Evolutionary conservation across 2,113 vertebrate species (phyloP), one percentile per base, ranked within the genome.

Genomic region (Turdus rufiventris): DNA sequence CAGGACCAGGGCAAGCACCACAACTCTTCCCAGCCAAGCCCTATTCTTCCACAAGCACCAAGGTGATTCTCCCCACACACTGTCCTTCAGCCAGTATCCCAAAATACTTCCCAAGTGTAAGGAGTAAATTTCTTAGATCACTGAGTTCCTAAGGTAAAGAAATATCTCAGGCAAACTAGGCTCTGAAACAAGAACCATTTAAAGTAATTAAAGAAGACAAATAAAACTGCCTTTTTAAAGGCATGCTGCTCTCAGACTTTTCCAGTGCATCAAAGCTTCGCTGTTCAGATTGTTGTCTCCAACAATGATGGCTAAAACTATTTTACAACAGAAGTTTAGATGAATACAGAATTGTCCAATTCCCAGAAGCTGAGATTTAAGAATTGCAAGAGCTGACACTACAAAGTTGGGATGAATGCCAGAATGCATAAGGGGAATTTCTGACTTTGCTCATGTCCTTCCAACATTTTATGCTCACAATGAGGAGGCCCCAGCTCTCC

Each of bases 241-340:
- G 34, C 88, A 57, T 50, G 42, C 50, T 79, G 38, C 31, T 90
- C 62, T 53, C 82, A 88, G 50, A 89, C 34, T 66, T 66, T 76
- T 62, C 71, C 31, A 19, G 16, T 62, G 56, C 40, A 65, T 23
- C 43, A 15, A 94, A 78, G 34, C 56, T 61, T 50, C 3, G 8
- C 40, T 91, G 42, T 70, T 61, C 75, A 83, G 36, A 81, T 6
- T 77, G 53, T 14, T 62, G 54, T 50, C 54, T 54, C 45, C 58
- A 82, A 84, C n/a, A 80, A 58, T 60, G 23, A 88, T 5, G 23
- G 47, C 56, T 71, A 89, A 87, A 89, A 71, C 5, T 10, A 76
- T 88, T 82, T 88, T 73, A 70, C 20, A 95, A 75, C 36, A 82
- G 2, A 96, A 95, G 60, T 68, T 89, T 14, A 79, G 31, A 85